A percentile compares a stretch with the other conserved stretches of the same genome.
Evolutionary conservation across 1,140 invertebrate species (phyloP).

Genomic region (Armadillidium nasatum): DNA sequence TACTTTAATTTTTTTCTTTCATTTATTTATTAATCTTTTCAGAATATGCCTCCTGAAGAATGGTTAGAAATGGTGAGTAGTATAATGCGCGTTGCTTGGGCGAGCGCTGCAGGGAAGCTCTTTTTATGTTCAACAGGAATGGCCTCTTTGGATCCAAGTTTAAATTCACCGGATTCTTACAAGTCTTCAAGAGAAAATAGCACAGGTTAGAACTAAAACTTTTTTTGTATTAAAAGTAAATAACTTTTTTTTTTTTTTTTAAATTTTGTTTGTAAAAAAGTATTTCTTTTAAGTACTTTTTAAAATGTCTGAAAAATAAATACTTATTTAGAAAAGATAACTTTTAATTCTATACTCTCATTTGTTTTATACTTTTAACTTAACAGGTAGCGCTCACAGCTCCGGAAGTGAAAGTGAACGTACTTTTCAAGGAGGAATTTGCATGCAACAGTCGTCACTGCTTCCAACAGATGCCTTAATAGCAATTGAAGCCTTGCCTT

Average conservation of each 20-base stretch:
- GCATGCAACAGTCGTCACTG: slow-evolving; percentile 50
- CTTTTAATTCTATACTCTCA: no score
- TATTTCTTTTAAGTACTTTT: no score
- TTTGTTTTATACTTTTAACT: no score
- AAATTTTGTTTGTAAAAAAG: no score
- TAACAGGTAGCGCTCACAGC: slow-evolving; percentile 51
- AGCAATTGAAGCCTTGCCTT: slow-evolving; percentile 53
- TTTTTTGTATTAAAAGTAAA: no score
- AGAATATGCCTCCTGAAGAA: slow-evolving; percentile 46
- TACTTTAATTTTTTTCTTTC: no score
- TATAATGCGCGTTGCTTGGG: slow-evolving; percentile 55
- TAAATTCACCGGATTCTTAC: slow-evolving; percentile 46
- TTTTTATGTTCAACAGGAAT: slow-evolving; percentile 49
- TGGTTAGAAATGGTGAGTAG: slow-evolving; percentile 53
- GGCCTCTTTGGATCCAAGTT: slow-evolving; percentile 26
- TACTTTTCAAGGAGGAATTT: slow-evolving; percentile 52
- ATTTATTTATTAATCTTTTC: no score
- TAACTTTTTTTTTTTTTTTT: no score
- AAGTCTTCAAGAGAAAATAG: slow-evolving; percentile 51
- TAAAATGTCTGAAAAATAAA: no score
- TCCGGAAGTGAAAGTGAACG: slow-evolving; percentile 49
- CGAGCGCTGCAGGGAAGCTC: slow-evolving; percentile 54
- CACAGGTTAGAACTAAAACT: slow-evolving; percentile 50
- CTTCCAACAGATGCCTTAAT: slow-evolving; percentile 52
- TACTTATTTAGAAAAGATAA: no score